Percentiles rank a stretch among this genome's conserved stretches.
These are phyloP conservation scores for Dasypogon diadema DNA, from an alignment of 2,888 invertebrate genomes.

Conservation along the genomic window DNA sequence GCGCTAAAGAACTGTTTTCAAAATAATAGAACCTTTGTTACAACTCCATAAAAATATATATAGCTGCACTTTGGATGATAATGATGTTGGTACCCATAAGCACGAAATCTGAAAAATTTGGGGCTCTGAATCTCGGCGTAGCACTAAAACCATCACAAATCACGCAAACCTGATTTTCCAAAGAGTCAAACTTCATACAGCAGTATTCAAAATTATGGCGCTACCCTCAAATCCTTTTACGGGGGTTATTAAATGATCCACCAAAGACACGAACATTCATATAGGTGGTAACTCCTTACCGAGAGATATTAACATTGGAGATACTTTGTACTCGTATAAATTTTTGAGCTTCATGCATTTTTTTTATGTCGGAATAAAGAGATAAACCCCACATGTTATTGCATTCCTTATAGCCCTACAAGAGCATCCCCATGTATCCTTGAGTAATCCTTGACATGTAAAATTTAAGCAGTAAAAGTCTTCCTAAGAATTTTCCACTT, in stretches of 20 bases:
- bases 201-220: background rate
- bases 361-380: slow-evolving; percentile 11
- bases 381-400: slow-evolving; percentile 39
- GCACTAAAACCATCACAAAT: background rate
- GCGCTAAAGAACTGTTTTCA: too few relatives aligned
- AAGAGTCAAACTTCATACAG: background rate
- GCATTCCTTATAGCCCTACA: slow-evolving; percentile 12
- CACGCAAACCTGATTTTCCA: background rate
- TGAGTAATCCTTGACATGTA: slow-evolving; percentile 42
- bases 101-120: too few relatives aligned
- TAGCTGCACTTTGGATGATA: too few relatives aligned
- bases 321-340: background rate
- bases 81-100: too few relatives aligned
- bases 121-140: too few relatives aligned
- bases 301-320: background rate
- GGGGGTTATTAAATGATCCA: background rate
- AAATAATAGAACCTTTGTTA: too few relatives aligned
- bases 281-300: background rate
- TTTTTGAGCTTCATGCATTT: background rate
- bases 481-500: slow-evolving; percentile 23
- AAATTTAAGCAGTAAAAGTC: slow-evolving; percentile 44
- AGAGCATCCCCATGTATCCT: slow-evolving; percentile 14
- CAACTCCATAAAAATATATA: too few relatives aligned
- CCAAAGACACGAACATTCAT: background rate
- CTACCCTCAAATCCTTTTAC: background rate